Base-by-base conservation (phyloP, 2,113 vertebrate species). In the Proteles cristata region DNA sequence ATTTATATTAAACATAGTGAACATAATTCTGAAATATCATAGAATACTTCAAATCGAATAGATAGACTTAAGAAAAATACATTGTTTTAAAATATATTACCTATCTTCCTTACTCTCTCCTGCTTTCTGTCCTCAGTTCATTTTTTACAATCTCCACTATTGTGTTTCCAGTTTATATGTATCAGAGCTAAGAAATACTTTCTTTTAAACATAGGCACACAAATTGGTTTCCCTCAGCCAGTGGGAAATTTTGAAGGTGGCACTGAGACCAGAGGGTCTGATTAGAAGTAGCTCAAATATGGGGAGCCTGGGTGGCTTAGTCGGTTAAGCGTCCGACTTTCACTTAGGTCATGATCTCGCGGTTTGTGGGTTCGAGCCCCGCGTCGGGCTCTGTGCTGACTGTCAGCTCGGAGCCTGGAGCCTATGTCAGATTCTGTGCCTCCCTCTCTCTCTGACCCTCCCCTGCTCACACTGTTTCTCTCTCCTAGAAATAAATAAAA, bases 1-100 rank as follows among this genome's bases (percentile, higher is more conserved):
- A 43, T 86, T 89, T 92, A 58, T 61, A 35, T 89, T 82, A 55
- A 88, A 97, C 77, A 82, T 39, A 90, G 19, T 95, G 63, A 94
- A 48, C 1, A 63, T 63, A 94, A 50, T 86, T 91, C n/a, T 91
- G 25, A 91, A 97, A 93, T 79, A 69, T 25, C 26, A 65, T n/a
- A 68, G 17, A 3, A 58, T 69, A 76, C 11, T 43, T 25, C 33
- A 94, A 82, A 90, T 80, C 21, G 92, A 74, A 80, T 53, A 65
- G 26, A 91, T n/a, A 11, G 33, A 74, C 33, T 74, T 95, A 79
- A 85, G 74, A 83, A 94, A 90, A 96, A 74, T 80, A 26, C 0
- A 14, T n/a, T 16, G 23, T 45, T 76, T 96, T 81, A 53, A 93
- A 91, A 92, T 82, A 73, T 9, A 81, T 63, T 26, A 68, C 4